Evolutionary conservation across 2,797 vertebrate species (phyloP).

Genomic region (Toxotes lorentzi): DNA sequence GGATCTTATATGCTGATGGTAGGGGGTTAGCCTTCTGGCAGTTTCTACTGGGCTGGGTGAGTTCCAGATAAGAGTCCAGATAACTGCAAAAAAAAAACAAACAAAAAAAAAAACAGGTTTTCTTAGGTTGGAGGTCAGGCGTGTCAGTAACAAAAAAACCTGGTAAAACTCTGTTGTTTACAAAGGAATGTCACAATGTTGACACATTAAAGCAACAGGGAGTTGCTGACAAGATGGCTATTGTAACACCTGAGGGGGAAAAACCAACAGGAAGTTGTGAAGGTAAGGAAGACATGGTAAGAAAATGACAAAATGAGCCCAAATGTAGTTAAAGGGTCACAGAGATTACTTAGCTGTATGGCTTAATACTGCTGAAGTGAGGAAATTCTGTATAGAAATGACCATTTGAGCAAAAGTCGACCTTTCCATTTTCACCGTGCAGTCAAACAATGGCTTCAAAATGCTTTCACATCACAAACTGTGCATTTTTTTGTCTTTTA

Average conservation of each 20-base stretch:
- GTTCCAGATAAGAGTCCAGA: conserved; percentile 44
- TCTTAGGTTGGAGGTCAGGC: conserved; percentile 55
- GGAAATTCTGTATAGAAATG: background rate
- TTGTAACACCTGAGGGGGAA: background rate
- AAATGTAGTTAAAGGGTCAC: background rate
- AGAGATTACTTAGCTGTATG: background rate
- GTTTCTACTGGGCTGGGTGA: conserved; percentile 39
- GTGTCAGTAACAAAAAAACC: conserved; percentile 66
- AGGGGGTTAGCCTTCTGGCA: conserved; percentile 8
- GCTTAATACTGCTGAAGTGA: background rate
- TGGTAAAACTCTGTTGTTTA: conserved; percentile 52
- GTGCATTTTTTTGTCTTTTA: background rate
- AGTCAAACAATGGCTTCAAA: background rate
- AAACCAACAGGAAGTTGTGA: conserved; percentile 7
- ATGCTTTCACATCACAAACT: background rate
- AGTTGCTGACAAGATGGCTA: background rate
- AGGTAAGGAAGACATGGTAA: conserved; percentile 1
- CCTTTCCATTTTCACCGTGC: conserved; percentile 2
- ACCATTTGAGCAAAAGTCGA: background rate
- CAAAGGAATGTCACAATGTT: conserved; percentile 48
- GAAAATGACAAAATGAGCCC: background rate
- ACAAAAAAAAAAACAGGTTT: conserved; percentile 65
- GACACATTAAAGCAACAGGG: conserved; percentile 31
- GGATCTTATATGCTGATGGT: background rate
- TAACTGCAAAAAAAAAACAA: conserved; percentile 5